Base-by-base conservation (phyloP, 2,113 vertebrate genomes). In the Sturnira hondurensis region DNA sequence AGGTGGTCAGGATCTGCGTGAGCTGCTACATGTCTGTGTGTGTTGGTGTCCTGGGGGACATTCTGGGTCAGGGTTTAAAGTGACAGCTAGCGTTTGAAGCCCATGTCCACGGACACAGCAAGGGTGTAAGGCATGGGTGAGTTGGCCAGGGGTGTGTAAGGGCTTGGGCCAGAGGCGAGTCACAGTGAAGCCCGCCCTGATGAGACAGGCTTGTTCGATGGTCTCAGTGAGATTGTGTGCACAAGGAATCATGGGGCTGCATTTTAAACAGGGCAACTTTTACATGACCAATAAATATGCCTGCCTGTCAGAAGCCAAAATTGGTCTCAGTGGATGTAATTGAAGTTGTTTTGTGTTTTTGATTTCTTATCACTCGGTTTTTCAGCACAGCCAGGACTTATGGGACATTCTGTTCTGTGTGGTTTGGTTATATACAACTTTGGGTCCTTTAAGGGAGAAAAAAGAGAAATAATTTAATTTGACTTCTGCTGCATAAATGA, bases 321-420 rank as follows among this genome's bases (percentile, higher is more conserved):
- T 93, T 31, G 82, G 91, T 89, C 88, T 93, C 91, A 20, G 41
- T 80, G 73, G 67, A 91, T 77, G 15, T 78, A 70, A 89, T 26
- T 89, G 89, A 94, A 80, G 38, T 89, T 88, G 52, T 36, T 93
- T 91, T 87, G 47, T 88, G 45, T 67, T 86, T 95, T 73, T 96
- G 68, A 83, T 83, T 94, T 91, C 70, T 76, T 63, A 89, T 93
- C 41, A 38, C 36, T 94, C 84, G 15, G 11, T 47, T 65, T 58
- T 38, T 20, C 31, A 88, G 56, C 7, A 2, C 8, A 38, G 24
- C 33, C 26, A 63, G 33, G 45, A 43, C 33, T 68, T 89, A 56
- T 0, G 11, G 54, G 20, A 52, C 58, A 56, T 95, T 93, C 86
- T 88, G 61, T 78, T 70, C 61, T 73, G 1, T 70, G 58, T 43